Evolutionary conservation across 2,888 invertebrate species (phyloP).

Genomic region (Microplitis manilae): DNA sequence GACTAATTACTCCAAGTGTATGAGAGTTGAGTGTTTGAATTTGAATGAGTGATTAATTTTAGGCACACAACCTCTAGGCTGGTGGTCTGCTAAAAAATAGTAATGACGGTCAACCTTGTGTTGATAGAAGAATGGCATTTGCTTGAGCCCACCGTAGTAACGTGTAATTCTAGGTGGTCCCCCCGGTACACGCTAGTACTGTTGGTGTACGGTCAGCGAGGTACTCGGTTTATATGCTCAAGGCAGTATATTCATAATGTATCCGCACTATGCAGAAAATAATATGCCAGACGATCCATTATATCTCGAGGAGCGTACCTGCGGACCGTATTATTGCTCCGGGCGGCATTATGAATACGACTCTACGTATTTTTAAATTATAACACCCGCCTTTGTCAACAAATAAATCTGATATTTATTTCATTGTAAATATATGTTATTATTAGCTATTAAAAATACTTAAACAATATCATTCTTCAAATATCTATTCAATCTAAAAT

Average conservation of each 20-base stretch:
- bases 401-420: constrained; percentile 14
- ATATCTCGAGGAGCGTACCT: constrained; percentile 47
- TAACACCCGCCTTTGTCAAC: constrained; percentile 22
- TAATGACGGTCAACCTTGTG: constrained; percentile 36
- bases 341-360: not conserved
- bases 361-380: constrained; percentile 20
- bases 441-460: constrained; percentile 2
- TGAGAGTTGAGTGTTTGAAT: not conserved
- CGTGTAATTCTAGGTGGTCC: constrained; percentile 64
- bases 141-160: constrained; percentile 43
- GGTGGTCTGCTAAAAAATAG: constrained; percentile 15
- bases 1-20: not conserved
- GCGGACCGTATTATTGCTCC: constrained; percentile 17
- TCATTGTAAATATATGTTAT: constrained; percentile 8
- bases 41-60: constrained; percentile 6
- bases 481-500: not conserved
- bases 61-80: not conserved
- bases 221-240: constrained; percentile 54
- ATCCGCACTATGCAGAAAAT: constrained; percentile 60
- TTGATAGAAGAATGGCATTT: constrained; percentile 56
- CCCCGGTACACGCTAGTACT: constrained; percentile 44
- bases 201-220: constrained; percentile 38
- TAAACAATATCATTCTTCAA: not conserved
- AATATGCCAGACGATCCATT: constrained; percentile 59
- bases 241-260: constrained; percentile 62